Evolutionary conservation across 2,113 vertebrate species (phyloP), one percentile per base, ranked within the genome.

Genomic region (Periophthalmus modestus): DNA sequence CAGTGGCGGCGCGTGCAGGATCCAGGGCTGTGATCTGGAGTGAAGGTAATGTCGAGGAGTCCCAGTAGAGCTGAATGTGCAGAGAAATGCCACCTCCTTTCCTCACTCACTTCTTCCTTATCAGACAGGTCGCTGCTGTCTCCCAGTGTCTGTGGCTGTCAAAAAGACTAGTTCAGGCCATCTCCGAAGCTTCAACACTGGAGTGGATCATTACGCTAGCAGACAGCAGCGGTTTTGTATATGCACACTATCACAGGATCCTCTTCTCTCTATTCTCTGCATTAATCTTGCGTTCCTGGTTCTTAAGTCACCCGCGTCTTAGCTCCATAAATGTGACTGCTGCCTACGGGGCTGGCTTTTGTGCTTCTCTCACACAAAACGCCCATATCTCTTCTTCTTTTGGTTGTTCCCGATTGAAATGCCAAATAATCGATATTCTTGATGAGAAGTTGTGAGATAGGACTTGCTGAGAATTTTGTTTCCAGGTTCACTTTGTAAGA

Each of bases 51-150:
- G 93, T 89, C 91, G 92, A 74, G 82, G 87, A 88, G 91, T 99
- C 96, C 96, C 96, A 95, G 95, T 94, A 96, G 97, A 96, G 96
- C 96, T 95, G 96, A 97, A 97, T 95, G 94, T 96, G 95, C 95
- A 96, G 95, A 93, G 93, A 96, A 96, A 95, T 95, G 95, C 95
- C 95, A 89, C 79, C 84, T 86, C 86, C 81, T 89, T 89, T 86
- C 71, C 86, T 92, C 88, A 55, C 79, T 86, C 80, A 82, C 85
- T 86, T 73, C 82, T 87, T 88, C 87, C 86, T 89, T 84, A 92
- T 93, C 91, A 96, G 95, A 96, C 95, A 94, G 95, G 94, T 94
- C 94, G 94, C 94, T 94, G 94, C 94, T 94, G 95, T 95, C 95
- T 95, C 95, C 94, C 94, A 95, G 94, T 95, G 95, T 94, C 93